A percentile compares a stretch with the other conserved stretches of the same genome.
These are phyloP conservation scores for Zoanthus gigantus DNA, from an alignment of 92 coral and sea anemone genomes.

Conservation along the genomic window DNA sequence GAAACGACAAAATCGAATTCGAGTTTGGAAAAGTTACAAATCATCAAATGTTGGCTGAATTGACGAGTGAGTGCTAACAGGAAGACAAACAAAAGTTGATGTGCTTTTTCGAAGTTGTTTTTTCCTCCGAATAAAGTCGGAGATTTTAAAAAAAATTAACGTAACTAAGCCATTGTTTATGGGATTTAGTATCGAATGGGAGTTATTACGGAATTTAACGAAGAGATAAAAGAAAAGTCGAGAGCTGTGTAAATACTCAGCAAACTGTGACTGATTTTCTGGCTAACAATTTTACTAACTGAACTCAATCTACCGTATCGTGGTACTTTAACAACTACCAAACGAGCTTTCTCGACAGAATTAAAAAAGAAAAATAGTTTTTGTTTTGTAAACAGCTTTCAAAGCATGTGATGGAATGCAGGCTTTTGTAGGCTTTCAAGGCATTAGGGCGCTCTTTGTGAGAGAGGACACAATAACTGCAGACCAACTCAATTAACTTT, in stretches of 20 bases:
- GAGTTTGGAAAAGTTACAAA: conserved; percentile 7
- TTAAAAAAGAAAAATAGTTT: background rate
- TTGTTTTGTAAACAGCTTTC: background rate
- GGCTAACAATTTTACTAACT: background rate
- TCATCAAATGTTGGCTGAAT: background rate
- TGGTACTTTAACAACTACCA: conserved; percentile 38
- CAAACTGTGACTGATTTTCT: conserved; percentile 68
- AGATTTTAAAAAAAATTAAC: conserved; percentile 43
- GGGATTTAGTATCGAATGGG: conserved; percentile 22
- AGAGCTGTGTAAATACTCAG: conserved; percentile 29
- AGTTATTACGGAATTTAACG: conserved; percentile 28
- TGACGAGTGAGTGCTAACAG: conserved; percentile 31
- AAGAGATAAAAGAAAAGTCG: background rate
- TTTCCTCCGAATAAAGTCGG: conserved; percentile 7
- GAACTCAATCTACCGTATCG: conserved; percentile 50
- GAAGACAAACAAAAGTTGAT: conserved; percentile 31
- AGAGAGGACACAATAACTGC: conserved; percentile 3
- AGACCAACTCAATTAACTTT: conserved; percentile 48
- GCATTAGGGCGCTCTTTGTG: conserved; percentile 14
- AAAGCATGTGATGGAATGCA: conserved; percentile 44
- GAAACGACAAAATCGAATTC: background rate
- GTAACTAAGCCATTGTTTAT: conserved; percentile 47
- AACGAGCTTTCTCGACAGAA: background rate
- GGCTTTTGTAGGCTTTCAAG: conserved; percentile 13
- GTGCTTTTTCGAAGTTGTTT: background rate